Conservation (phyloP, 2,888 invertebrate genomes). For the Nematopogon swammerdamellus region DNA sequence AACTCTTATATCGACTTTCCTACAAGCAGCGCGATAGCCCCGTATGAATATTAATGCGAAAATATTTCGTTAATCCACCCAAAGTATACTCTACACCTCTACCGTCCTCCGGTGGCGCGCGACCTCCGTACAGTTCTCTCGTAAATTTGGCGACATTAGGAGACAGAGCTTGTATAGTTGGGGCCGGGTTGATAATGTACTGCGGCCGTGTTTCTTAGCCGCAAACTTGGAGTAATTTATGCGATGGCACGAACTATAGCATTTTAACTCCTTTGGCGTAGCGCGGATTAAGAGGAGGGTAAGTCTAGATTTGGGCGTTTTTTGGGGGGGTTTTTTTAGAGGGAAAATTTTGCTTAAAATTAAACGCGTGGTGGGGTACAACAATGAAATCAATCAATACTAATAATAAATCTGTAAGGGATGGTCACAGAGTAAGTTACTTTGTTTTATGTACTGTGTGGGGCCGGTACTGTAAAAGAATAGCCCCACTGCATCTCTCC, state of each 20-base stretch:
- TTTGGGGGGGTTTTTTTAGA: no score
- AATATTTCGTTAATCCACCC: constrained; percentile 47
- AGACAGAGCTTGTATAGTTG: not conserved
- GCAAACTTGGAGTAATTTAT: constrained; percentile 46
- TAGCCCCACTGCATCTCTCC: no score
- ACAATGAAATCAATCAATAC: no score
- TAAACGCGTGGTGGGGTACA: not conserved
- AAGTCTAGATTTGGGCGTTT: constrained; percentile 14
- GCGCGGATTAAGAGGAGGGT: constrained; percentile 9
- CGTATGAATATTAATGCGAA: constrained; percentile 40
- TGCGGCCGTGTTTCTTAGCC: constrained; percentile 38
- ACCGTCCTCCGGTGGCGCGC: not conserved
- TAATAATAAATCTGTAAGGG: no score
- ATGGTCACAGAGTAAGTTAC: no score
- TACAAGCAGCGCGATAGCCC: constrained; percentile 6
- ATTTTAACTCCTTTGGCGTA: constrained; percentile 47
- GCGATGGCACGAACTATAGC: constrained; percentile 51
- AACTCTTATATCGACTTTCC: not conserved
- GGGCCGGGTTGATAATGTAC: constrained; percentile 33
- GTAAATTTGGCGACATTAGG: not conserved
- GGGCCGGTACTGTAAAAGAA: no score
- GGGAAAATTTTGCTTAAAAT: not conserved
- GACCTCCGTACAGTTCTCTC: not conserved
- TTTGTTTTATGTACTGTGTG: no score
- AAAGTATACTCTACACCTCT: not conserved